Evolutionary conservation across 2,888 invertebrate genomes (phyloP).

Genomic region (Subacronicta megacephala): DNA sequence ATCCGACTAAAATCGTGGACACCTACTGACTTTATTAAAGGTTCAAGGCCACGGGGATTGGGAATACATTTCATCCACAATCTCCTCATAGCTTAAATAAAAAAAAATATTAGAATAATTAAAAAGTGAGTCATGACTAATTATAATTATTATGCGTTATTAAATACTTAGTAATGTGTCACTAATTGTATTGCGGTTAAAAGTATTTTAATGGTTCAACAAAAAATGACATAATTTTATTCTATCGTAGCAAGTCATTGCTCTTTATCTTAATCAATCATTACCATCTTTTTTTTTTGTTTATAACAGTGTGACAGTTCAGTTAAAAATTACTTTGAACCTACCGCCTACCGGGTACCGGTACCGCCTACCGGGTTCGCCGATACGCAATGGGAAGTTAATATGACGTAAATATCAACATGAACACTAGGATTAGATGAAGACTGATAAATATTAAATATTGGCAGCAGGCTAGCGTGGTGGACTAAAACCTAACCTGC

Average conservation of each 20-base stretch:
- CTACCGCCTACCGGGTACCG: too few species aligned
- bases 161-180: conserved; percentile 5
- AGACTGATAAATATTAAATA: too few species aligned
- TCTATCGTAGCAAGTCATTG: not conserved
- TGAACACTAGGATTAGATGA: too few species aligned
- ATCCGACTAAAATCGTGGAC: too few species aligned
- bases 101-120: not conserved
- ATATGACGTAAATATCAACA: too few species aligned
- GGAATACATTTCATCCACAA: not conserved
- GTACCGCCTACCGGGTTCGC: too few species aligned
- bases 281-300: not conserved
- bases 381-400: too few species aligned
- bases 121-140: conserved; percentile 5
- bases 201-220: not conserved
- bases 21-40: too few species aligned
- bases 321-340: too few species aligned
- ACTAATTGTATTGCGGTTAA: not conserved
- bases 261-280: not conserved
- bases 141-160: conserved; percentile 12
- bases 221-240: not conserved
- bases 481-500: too few species aligned
- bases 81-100: not conserved
- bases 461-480: too few species aligned
- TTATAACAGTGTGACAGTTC: not conserved
- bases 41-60: not conserved